Base-by-base conservation (phyloP, 2,797 vertebrate species). In the Anniella stebbinsi region DNA sequence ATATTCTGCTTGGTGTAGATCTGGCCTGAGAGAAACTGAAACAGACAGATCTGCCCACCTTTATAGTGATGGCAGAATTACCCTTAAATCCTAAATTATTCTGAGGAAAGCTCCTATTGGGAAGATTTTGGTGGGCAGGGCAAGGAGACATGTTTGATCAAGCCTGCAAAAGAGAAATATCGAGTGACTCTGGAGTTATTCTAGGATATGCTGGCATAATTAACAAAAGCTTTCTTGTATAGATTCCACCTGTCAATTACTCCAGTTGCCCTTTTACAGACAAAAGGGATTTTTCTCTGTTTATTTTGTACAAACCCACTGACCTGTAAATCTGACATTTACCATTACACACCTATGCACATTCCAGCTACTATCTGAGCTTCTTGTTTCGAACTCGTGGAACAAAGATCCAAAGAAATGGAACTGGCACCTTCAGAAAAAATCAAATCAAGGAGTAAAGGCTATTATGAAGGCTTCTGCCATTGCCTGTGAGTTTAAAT, bases 241-340 rank as follows among this genome's bases (percentile, higher is more conserved):
- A 78, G 72, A 87, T 87, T 90, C 88, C 38, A 87, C 87, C 72
- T 92, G 82, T 84, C 91, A 92, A 76, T 89, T 94, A 90, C n/a
- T 95, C 89, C 84, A 93, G 80, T 87, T 95, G 77, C 70, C 67
- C 45, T 92, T 89, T 92, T 92, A 85, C 88, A 92, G 82, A 87
- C 75, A 92, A 94, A 92, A 88, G 57, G 30, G 70, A 60, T 85
- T 13, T 69, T 28, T 7, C 0, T 7, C 25, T 60, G 54, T 91
- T 94, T 89, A 83, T 89, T 92, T 92, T 90, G 70, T 92, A 63
- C 51, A 91, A 83, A 63, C 88, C 91, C 28, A 57, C 54, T 94
- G 93, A 92, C 91, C 92, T 94, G 87, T 80, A 95, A 95, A 94
- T 51, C 63, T 92, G 91, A 86, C 75, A 90, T 95, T 96, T 94